Evolutionary conservation across 2,888 invertebrate species (phyloP).

Genomic region (Eumacrocentrus americanus): DNA sequence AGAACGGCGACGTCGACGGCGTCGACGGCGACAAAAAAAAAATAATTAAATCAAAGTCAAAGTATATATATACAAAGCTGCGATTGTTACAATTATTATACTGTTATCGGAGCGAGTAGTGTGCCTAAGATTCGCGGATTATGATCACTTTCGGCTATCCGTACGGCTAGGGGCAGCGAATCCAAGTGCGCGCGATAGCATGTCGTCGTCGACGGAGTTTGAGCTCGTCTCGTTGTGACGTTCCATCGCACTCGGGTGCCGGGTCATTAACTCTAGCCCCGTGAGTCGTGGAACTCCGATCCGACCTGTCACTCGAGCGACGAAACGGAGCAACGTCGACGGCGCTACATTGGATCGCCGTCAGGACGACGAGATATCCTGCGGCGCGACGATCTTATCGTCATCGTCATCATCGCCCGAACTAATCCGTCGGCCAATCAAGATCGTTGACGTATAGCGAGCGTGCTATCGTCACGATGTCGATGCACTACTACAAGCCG

Average conservation of each 20-base stretch:
- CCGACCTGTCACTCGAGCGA: constrained; percentile 7
- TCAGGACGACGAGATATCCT: neutral
- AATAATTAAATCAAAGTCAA: too few species aligned
- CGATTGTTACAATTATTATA: neutral
- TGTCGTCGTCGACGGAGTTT: neutral
- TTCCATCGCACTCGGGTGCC: constrained; percentile 19
- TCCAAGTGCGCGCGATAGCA: neutral
- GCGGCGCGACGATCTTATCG: neutral
- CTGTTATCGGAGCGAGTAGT: too few species aligned
- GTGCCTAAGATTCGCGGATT: too few species aligned
- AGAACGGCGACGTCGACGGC: too few species aligned
- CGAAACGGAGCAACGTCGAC: neutral
- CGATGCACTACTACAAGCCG: constrained; percentile 54
- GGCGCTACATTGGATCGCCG: neutral
- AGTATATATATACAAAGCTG: neutral
- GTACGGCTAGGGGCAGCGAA: constrained; percentile 4
- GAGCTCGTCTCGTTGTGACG: constrained; percentile 19
- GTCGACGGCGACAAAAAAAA: too few species aligned
- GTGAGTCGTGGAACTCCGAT: neutral
- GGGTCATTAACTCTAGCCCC: neutral
- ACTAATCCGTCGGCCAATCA: neutral
- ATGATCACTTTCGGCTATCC: neutral
- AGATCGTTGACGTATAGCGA: too few species aligned
- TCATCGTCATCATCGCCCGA: neutral
- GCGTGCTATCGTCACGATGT: constrained; percentile 41